Evolutionary conservation across 2,797 vertebrate genomes (phyloP).

Genomic region (Hafferia zeledoni): DNA sequence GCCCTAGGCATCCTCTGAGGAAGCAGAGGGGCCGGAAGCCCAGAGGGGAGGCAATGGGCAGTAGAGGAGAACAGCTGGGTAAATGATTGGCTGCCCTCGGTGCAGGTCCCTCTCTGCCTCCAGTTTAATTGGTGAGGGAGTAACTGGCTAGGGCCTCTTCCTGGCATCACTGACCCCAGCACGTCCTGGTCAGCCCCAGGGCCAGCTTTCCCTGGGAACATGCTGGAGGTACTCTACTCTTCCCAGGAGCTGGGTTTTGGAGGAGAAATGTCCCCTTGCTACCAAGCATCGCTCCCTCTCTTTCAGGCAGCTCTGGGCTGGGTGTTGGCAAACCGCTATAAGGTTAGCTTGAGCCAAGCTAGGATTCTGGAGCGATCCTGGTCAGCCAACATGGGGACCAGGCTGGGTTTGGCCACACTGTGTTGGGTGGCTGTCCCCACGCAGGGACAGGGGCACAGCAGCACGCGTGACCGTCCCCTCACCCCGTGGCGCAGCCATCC

Average conservation of each 20-base stretch:
- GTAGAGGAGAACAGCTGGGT: neutral
- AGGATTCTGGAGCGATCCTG: accelerated
- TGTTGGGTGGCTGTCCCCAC: neutral
- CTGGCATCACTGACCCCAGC: neutral
- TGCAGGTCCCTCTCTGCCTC: neutral
- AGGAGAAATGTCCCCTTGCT: neutral
- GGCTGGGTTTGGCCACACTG: neutral
- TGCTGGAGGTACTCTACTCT: neutral
- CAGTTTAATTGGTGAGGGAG: slow-evolving; percentile 43
- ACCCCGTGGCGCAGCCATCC: neutral
- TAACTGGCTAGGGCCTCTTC: neutral
- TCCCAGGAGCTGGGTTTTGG: neutral
- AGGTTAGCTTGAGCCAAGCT: accelerated
- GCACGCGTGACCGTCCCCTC: neutral
- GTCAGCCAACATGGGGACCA: neutral
- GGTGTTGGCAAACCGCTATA: accelerated
- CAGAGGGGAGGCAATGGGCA: neutral
- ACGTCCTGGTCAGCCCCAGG: neutral
- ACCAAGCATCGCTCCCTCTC: neutral
- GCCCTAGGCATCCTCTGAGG: neutral
- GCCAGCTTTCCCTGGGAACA: neutral
- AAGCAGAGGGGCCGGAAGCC: neutral
- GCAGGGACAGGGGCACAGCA: neutral
- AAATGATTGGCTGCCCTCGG: neutral
- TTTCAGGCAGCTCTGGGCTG: neutral